Evolutionary conservation across 2,888 invertebrate species (phyloP).

Genomic region (Saturnia japonica): DNA sequence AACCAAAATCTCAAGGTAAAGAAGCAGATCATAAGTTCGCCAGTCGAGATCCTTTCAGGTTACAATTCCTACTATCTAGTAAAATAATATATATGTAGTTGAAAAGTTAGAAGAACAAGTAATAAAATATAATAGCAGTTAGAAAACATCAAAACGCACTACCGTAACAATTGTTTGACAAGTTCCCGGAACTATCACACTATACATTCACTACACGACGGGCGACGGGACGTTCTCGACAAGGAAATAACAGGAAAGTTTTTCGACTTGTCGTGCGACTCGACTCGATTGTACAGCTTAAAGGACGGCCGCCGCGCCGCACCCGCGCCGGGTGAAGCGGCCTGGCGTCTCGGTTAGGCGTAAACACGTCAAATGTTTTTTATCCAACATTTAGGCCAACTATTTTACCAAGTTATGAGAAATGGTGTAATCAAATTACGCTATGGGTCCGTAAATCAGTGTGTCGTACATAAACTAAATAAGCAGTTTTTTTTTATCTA

Average conservation of each 20-base stretch:
- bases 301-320: constrained; percentile 26
- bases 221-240: constrained; percentile 30
- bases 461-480: neutral
- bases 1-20: neutral
- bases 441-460: constrained; percentile 37
- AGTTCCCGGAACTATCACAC: constrained; percentile 12
- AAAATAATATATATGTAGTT: neutral
- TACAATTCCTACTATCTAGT: neutral
- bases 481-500: neutral
- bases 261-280: constrained; percentile 37
- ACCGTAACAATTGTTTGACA: constrained; percentile 1
- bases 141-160: neutral
- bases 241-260: constrained; percentile 63
- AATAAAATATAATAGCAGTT: neutral
- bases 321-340: constrained; percentile 26
- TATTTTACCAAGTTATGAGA: constrained; percentile 55
- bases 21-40: neutral
- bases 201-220: constrained; percentile 22
- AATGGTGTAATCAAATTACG: constrained; percentile 52
- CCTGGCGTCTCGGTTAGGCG: constrained; percentile 40
- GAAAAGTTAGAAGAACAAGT: neutral
- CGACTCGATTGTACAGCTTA: neutral
- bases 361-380: constrained; percentile 73
- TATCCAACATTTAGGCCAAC: constrained; percentile 57
- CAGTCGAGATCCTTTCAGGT: too few species aligned